Evolutionary conservation across 2,797 vertebrate genomes (phyloP), one percentile per base, ranked within the genome.

Genomic region (Euphonia xanthogaster): DNA sequence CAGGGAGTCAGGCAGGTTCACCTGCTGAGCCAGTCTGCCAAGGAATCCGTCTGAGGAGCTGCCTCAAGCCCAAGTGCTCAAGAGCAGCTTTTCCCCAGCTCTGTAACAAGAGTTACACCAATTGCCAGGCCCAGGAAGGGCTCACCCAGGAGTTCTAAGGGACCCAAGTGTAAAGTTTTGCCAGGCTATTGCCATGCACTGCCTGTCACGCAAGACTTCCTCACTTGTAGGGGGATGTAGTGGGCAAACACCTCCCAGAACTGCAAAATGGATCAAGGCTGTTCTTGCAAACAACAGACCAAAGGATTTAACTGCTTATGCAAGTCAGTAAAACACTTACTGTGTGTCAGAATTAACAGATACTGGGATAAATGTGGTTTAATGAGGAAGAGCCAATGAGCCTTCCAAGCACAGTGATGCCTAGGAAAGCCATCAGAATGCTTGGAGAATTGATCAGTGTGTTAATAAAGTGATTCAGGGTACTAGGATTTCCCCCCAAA

Each of bases 1-100:
- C 23, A 12, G 65, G 35, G 40, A 55, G 82, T 90, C 94, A 91
- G 70, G 76, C 79, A 86, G 94, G 90, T 91, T 91, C 68, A 77
- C 45, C 3, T 24, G 3, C 44, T n/a, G 3, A 83, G 53, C 45
- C 75, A 54, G 37, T 2, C 75, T 92, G 73, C 63, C 50, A 0
- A 86, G 85, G 33, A 79, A 14, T 0, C 1, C n/a, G n/a, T 10
- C 42, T 61, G 47, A 87, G 67, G 47, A 82, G 37, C 74, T 30
- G 51, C 42, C 47, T 65, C 93, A 37, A 53, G 81, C 20, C 35
- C 1, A 39, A 67, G 57, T 4, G 42, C 12, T 77, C 22, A 22
- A 20, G 57, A 47, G 28, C 4, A 2, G 33, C 18, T 71, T 65
- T 80, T 33, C 5, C 58, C 33, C 65, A 47, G 31, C 58, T 53